These are phyloP conservation scores for Scaptomyza flava DNA, from an alignment of 2,888 invertebrate species.

Conservation along the genomic window DNA sequence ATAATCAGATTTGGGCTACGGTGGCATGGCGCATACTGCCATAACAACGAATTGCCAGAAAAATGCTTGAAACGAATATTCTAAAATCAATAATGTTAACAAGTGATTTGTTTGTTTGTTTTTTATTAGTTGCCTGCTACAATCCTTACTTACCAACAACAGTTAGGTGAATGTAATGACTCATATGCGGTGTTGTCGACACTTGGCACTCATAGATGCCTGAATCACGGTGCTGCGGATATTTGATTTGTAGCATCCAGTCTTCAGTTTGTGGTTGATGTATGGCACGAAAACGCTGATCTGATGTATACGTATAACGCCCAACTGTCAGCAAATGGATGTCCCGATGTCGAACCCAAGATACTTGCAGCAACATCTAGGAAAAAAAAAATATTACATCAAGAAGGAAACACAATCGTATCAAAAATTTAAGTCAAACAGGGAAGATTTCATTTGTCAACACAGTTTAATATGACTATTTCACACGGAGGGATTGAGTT, in stretches of 20 bases:
- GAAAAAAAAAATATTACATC: conserved; percentile 84
- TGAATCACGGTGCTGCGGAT: conserved; percentile 93
- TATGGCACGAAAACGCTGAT: conserved; percentile 95
- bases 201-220: conserved; percentile 98
- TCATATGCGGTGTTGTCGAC: conserved; percentile 96
- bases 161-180: conserved; percentile 94
- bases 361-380: conserved; percentile 91
- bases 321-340: conserved; percentile 95
- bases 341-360: conserved; percentile 96
- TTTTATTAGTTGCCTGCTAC: not conserved
- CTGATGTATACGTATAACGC: conserved; percentile 95
- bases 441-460: conserved; percentile 54
- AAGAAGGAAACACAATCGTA: conserved; percentile 28
- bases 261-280: conserved; percentile 94
- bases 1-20: no score
- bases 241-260: conserved; percentile 96
- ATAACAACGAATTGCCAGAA: no score
- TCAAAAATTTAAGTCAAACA: conserved; percentile 16
- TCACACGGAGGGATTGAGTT: conserved; percentile 36
- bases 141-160: conserved; percentile 91
- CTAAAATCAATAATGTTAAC: no score
- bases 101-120: no score
- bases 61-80: no score
- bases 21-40: no score
- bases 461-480: conserved; percentile 76